Conservation (phyloP, 2,888 invertebrate species). For the Chrysina gloriosa region DNA sequence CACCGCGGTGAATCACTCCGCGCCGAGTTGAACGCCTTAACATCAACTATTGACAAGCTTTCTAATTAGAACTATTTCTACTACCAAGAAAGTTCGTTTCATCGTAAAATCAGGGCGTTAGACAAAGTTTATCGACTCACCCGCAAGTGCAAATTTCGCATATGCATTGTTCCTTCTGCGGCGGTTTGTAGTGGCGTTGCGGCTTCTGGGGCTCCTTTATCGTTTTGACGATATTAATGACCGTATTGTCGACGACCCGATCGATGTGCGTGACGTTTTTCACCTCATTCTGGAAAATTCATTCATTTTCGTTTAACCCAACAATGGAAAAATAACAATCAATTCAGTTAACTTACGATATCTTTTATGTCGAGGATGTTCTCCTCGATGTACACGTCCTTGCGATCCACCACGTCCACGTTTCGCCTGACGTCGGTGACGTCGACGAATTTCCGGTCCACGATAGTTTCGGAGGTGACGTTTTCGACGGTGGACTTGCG, state of each 20-base stretch:
- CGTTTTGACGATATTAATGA: constrained; percentile 65
- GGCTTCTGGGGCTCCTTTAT: constrained; percentile 62
- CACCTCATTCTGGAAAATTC: constrained; percentile 61
- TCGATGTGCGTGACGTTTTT: constrained; percentile 63
- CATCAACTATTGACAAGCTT: no score
- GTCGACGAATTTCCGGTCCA: constrained; percentile 53
- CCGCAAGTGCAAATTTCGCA: constrained; percentile 93
- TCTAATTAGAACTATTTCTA: no score
- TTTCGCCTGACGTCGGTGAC: constrained; percentile 45
- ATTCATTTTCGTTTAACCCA: constrained; percentile 18
- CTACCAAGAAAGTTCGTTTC: background rate
- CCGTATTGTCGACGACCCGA: constrained; percentile 67
- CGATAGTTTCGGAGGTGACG: constrained; percentile 46
- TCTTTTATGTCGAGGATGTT: constrained; percentile 72
- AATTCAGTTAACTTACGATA: constrained; percentile 60
- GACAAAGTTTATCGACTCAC: constrained; percentile 69
- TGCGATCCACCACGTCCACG: constrained; percentile 48
- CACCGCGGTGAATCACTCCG: no score
- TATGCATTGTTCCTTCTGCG: constrained; percentile 83
- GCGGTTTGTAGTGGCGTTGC: constrained; percentile 58
- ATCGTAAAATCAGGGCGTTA: background rate
- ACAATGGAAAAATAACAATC: constrained; percentile 10
- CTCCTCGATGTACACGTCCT: constrained; percentile 69
- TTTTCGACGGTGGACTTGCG: constrained; percentile 47
- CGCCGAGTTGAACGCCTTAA: no score